These are phyloP conservation scores for human DNA, from an alignment of 2,113 vertebrate genomes.

Conservation along the genomic window GRCh38 chr5:67939501-67940000, in stretches of 20 bases:
- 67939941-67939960: neutral
- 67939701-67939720: too few species aligned
- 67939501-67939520: neutral
- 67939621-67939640: neutral
- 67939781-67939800: too few species aligned
- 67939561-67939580: neutral
- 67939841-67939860: too few species aligned
- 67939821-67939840: too few species aligned
- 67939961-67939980: neutral
- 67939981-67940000: neutral
- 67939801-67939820: too few species aligned
- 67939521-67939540: neutral
- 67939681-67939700: neutral
- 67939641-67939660: neutral
- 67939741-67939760: too few species aligned
- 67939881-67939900: neutral
- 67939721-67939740: too few species aligned
- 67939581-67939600: neutral
- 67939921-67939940: neutral
- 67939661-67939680: neutral
- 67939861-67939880: neutral
- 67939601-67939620: constrained; percentile 14
- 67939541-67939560: neutral
- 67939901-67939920: neutral
- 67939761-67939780: too few species aligned